Evolutionary conservation across 2,888 invertebrate genomes (phyloP), one percentile per base, ranked within the genome.

Genomic region (Aspidapion aeneum): DNA sequence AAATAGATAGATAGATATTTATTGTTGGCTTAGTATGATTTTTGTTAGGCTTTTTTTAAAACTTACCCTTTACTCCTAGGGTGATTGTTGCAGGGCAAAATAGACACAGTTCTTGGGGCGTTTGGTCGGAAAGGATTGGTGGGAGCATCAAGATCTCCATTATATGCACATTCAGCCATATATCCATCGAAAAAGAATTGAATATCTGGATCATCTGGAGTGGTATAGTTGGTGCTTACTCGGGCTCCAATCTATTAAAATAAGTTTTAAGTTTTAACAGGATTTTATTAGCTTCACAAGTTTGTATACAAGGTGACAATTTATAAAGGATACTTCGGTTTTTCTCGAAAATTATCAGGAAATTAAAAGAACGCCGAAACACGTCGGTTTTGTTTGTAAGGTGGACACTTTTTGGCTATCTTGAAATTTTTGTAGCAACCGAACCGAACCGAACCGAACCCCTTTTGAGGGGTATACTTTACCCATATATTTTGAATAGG

Each of bases 181-280:
- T 85, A 86, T 0, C 88, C 88, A 0, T 82, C 81, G 75, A 88
- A 88, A 79, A 86, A 88, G 70, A 83, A 81, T 71, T 89, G 88
- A 0, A 88, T 72, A 70, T 89, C 88, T 0, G 89, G 88, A 64
- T 84, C 83, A 0, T 84, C 84, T 0, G 83, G 76, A 1, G 52
- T 17, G 19, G 20, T 62, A 22, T 67, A 62, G 3, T 58, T 16
- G 9, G 55, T 62, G 21, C 35, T 21, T 19, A 69, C 21, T 58
- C 69, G 55, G 1, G 64, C 63, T 3, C 67, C 66, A 16, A 67
- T 22, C 66, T 55, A 58, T 35, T 12, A 61, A 59, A 60, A 5
- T 18, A 50, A 61, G 48, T n/a, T 17, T 22, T 57, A 57, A 12
- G 5, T 0, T 57, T 21, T 17, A 3, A n/a, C 48, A 35, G 9